phyloP scores from a whole-genome alignment of 1,140 invertebrate genomes.

The Cataglyphis hispanica region DNA sequence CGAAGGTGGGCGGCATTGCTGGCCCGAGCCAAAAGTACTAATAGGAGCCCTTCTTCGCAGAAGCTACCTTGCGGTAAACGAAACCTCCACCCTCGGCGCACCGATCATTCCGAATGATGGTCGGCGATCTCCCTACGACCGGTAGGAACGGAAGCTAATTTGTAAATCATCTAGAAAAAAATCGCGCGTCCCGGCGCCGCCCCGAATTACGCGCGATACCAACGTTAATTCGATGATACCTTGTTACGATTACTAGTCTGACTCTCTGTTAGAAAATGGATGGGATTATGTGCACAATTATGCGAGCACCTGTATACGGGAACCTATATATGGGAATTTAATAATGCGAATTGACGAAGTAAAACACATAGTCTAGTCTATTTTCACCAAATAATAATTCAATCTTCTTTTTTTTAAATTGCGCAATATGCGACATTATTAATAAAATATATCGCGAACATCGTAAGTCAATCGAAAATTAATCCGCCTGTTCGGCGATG shows the following conservation, averaged over 20 bases:
- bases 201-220: slow-evolving; percentile 54
- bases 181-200: slow-evolving; percentile 52
- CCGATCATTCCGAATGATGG: slow-evolving; percentile 63
- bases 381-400: slow-evolving; percentile 17
- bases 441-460: slow-evolving; percentile 70
- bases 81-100: slow-evolving; percentile 53
- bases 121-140: slow-evolving; percentile 51
- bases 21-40: slow-evolving; percentile 68
- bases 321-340: background rate
- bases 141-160: slow-evolving; percentile 76
- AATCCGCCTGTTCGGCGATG: slow-evolving; percentile 44
- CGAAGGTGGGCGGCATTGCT: slow-evolving; percentile 50
- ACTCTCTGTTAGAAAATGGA: background rate
- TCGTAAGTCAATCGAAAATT: slow-evolving; percentile 67
- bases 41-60: slow-evolving; percentile 71
- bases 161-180: slow-evolving; percentile 71
- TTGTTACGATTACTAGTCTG: background rate
- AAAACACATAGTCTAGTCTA: background rate
- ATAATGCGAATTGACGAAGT: slow-evolving; percentile 11
- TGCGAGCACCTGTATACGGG: slow-evolving; percentile 23
- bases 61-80: slow-evolving; percentile 68
- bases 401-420: background rate
- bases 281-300: background rate
- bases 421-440: slow-evolving; percentile 74
- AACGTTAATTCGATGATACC: slow-evolving; percentile 27